phyloP scores from a whole-genome alignment of 2,888 invertebrate genomes.

The Thymelicus sylvestris region DNA sequence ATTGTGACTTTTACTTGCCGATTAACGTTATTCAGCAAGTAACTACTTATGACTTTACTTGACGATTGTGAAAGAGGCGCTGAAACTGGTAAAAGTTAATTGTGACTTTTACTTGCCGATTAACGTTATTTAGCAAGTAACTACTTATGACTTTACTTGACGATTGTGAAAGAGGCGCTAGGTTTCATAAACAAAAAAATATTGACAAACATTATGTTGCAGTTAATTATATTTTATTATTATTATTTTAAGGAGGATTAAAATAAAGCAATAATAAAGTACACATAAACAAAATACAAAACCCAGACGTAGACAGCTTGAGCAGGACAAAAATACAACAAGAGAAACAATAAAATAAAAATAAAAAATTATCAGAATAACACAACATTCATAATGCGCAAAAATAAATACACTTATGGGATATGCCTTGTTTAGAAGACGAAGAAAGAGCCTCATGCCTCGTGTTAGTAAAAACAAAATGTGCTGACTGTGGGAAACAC shows the following conservation, averaged over 20 bases:
- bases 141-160: too few relatives aligned
- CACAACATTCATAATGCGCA: constrained; percentile 43
- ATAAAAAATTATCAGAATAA: constrained; percentile 33
- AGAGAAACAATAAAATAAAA: constrained; percentile 9
- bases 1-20: too few relatives aligned
- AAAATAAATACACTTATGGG: constrained; percentile 48
- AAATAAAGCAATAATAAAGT: background rate
- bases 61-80: too few relatives aligned
- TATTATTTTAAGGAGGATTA: too few relatives aligned
- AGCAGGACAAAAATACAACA: background rate
- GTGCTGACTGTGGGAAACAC: constrained; percentile 74
- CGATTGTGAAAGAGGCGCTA: too few relatives aligned
- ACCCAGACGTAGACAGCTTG: constrained; percentile 7
- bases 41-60: too few relatives aligned
- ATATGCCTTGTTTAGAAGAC: constrained; percentile 47
- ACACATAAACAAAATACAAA: background rate
- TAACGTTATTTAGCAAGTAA: too few relatives aligned
- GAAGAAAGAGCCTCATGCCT: constrained; percentile 63
- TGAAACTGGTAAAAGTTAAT: too few relatives aligned
- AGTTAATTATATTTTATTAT: too few relatives aligned
- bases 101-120: too few relatives aligned
- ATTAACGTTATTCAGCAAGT: too few relatives aligned
- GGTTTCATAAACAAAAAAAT: background rate
- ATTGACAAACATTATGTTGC: too few relatives aligned
- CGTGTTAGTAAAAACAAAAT: constrained; percentile 60